Evolutionary conservation across 2,888 invertebrate species (phyloP).

Genomic region (Allacma fusca): DNA sequence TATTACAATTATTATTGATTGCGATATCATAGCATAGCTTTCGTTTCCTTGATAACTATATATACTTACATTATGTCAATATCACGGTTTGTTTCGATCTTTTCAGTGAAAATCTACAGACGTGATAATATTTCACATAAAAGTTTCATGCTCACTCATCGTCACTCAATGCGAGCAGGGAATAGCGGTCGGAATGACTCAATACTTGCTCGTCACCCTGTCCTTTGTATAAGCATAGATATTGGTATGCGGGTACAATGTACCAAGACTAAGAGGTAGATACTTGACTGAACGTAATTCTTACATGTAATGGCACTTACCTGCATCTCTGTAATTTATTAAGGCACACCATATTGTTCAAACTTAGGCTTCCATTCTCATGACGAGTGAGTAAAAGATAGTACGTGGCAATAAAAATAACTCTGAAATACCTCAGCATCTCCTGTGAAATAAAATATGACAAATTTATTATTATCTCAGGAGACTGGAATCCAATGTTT

Average conservation of each 20-base stretch:
- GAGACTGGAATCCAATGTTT: not conserved
- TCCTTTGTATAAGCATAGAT: too few relatives aligned
- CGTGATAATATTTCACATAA: not conserved
- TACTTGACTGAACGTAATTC: too few relatives aligned
- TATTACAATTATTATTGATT: conserved; percentile 47
- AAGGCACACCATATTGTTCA: not conserved
- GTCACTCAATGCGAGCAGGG: not conserved
- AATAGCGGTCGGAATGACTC: conserved; percentile 1
- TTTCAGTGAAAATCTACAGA: not conserved
- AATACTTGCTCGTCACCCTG: not conserved
- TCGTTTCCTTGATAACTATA: too few relatives aligned
- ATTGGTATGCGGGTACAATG: too few relatives aligned
- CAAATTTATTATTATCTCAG: conserved; percentile 26
- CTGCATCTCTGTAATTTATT: not conserved
- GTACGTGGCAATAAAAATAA: conserved; percentile 19
- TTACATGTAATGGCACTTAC: too few relatives aligned
- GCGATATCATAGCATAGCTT: conserved; percentile 32
- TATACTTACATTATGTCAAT: too few relatives aligned
- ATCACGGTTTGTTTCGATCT: too few relatives aligned
- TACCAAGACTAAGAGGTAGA: too few relatives aligned
- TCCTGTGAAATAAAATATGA: conserved; percentile 18
- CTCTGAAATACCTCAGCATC: not conserved
- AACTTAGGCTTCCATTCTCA: not conserved
- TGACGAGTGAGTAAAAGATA: not conserved
- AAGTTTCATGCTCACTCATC: not conserved